Evolutionary conservation across 1,140 invertebrate species (phyloP).

Genomic region (Laupala kohalensis): DNA sequence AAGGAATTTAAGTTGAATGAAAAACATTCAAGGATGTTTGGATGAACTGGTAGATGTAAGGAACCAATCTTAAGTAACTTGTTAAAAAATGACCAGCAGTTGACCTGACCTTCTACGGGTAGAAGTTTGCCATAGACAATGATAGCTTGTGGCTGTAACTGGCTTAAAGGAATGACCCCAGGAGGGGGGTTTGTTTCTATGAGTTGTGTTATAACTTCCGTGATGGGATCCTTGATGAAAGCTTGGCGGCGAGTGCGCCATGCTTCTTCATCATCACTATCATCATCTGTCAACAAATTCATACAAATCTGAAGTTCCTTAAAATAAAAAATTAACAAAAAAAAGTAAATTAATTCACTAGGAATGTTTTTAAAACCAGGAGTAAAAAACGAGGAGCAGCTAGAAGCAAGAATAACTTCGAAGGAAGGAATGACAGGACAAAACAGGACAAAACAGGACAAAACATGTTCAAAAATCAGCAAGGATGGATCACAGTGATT

Average conservation of each 20-base stretch:
- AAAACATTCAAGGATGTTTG: not conserved
- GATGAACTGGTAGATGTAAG: not conserved
- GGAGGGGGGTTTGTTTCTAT: constrained; percentile 38
- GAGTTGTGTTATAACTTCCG: constrained; percentile 49
- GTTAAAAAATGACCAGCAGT: no score
- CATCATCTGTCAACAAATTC: constrained; percentile 10
- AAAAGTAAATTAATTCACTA: not conserved
- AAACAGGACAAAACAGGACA: no score
- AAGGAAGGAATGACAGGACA: no score
- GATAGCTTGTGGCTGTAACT: constrained; percentile 60
- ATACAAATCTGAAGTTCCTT: constrained; percentile 2
- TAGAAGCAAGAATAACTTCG: not conserved
- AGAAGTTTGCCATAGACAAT: constrained; percentile 68
- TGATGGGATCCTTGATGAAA: constrained; percentile 32
- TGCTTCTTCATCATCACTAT: constrained; percentile 14
- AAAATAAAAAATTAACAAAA: not conserved
- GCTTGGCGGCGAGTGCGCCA: constrained; percentile 16
- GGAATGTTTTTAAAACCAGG: not conserved
- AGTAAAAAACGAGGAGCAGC: no score
- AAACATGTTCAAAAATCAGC: no score
- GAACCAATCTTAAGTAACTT: not conserved
- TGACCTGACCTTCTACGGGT: constrained; percentile 47
- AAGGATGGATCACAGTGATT: no score
- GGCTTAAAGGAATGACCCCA: constrained; percentile 38
- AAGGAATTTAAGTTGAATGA: not conserved